Conservation (phyloP, 2,888 invertebrate genomes). For the Autographa gamma region DNA sequence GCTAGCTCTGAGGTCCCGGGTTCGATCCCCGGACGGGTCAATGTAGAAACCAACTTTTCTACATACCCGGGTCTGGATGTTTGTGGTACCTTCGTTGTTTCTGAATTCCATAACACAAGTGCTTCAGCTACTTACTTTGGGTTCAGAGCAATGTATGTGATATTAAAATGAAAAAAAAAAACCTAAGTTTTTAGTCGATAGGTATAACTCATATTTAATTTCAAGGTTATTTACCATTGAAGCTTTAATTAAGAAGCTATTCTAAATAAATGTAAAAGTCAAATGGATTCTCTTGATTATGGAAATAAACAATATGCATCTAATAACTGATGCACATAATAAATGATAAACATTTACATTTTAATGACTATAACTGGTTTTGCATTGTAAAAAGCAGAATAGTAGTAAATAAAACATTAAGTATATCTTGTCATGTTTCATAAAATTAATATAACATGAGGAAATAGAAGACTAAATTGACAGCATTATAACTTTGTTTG, state of each 20-base stretch:
- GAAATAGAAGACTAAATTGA: not conserved
- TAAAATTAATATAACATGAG: too few relatives aligned
- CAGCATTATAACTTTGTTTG: not conserved
- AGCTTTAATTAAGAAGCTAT: not conserved
- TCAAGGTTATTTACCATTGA: not conserved
- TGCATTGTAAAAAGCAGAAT: not conserved
- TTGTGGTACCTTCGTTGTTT: too few relatives aligned
- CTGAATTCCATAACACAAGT: too few relatives aligned
- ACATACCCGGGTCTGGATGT: too few relatives aligned
- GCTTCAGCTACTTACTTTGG: too few relatives aligned
- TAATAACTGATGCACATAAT: not conserved
- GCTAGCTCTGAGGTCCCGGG: too few relatives aligned
- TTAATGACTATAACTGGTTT: conserved; percentile 4
- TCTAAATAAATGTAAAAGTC: not conserved
- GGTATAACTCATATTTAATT: not conserved
- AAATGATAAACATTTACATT: not conserved
- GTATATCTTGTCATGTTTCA: too few relatives aligned
- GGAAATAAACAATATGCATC: not conserved
- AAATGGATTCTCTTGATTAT: not conserved
- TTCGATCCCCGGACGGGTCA: too few relatives aligned
- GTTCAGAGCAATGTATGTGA: too few relatives aligned
- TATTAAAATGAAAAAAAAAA: too few relatives aligned
- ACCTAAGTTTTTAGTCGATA: too few relatives aligned
- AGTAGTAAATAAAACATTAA: not conserved
- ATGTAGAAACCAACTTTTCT: too few relatives aligned